Percentiles rank a stretch among this genome's conserved stretches.
Evolutionary conservation across 2,797 vertebrate species (phyloP).

Genomic region (Micropoecilia bifurca): DNA sequence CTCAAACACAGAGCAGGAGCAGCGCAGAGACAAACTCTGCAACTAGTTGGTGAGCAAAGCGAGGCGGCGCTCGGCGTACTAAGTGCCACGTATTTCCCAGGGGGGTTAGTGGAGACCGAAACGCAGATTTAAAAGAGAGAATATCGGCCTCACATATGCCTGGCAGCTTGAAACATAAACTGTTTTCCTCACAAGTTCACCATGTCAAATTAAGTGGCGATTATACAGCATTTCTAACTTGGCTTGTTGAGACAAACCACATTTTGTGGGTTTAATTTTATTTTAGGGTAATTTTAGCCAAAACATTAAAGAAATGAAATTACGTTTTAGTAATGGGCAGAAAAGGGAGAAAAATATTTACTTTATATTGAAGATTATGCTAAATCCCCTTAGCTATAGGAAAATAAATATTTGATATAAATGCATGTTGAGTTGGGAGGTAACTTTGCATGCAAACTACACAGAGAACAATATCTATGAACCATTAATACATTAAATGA

Average conservation of each 20-base stretch:
- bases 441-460: background rate
- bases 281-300: background rate
- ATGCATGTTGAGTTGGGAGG: background rate
- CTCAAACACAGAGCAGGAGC: background rate
- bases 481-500: background rate
- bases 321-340: background rate
- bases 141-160: constrained; percentile 2
- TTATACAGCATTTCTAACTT: background rate
- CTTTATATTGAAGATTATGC: background rate
- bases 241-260: background rate
- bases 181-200: background rate
- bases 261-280: background rate
- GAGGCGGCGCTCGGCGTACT: background rate
- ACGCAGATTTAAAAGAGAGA: constrained; percentile 9
- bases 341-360: background rate
- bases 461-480: background rate
- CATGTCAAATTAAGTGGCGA: background rate
- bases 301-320: background rate
- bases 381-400: background rate
- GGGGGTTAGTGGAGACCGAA: constrained; percentile 1
- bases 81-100: constrained; percentile 16
- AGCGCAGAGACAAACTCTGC: constrained; percentile 11
- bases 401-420: background rate
- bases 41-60: constrained; percentile 1
- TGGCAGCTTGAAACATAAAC: constrained; percentile 1